These are phyloP conservation scores for Crematogaster levior DNA, from an alignment of 2,888 invertebrate species.

Conservation along the genomic window DNA sequence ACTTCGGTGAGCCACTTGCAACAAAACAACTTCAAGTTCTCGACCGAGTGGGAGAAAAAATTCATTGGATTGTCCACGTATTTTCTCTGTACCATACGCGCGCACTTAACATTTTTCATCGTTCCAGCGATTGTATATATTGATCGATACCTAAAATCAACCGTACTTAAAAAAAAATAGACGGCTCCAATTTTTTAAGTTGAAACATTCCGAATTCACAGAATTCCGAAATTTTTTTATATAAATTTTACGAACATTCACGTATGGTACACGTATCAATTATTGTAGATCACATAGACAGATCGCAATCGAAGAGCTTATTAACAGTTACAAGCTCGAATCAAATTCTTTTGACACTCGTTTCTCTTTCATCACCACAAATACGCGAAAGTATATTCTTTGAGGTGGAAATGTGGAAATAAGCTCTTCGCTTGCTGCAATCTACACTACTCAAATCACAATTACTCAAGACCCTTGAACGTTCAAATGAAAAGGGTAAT, in stretches of 20 bases:
- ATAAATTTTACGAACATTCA: background rate
- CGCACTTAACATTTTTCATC: slow-evolving; percentile 7
- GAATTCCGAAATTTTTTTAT: background rate
- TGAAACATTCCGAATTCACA: background rate
- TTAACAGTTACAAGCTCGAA: background rate
- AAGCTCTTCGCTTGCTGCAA: slow-evolving; percentile 15
- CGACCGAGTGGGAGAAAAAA: slow-evolving; percentile 32
- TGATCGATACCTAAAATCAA: background rate
- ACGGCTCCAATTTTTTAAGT: background rate
- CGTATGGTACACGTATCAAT: slow-evolving; percentile 2
- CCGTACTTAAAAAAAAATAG: background rate
- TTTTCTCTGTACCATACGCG: background rate
- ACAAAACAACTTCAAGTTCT: slow-evolving; percentile 78
- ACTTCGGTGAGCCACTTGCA: slow-evolving; percentile 71
- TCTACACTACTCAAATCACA: slow-evolving; percentile 28
- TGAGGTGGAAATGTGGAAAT: background rate
- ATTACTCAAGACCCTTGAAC: slow-evolving; percentile 14
- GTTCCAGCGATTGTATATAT: background rate
- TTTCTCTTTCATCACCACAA: background rate
- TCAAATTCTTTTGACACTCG: background rate
- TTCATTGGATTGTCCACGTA: background rate
- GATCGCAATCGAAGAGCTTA: background rate
- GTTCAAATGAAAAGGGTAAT: slow-evolving; percentile 22
- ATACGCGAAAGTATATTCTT: background rate
- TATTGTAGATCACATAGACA: slow-evolving; percentile 19